Conservation (phyloP, 2,888 invertebrate species). For the Barypeithes pellucidus region DNA sequence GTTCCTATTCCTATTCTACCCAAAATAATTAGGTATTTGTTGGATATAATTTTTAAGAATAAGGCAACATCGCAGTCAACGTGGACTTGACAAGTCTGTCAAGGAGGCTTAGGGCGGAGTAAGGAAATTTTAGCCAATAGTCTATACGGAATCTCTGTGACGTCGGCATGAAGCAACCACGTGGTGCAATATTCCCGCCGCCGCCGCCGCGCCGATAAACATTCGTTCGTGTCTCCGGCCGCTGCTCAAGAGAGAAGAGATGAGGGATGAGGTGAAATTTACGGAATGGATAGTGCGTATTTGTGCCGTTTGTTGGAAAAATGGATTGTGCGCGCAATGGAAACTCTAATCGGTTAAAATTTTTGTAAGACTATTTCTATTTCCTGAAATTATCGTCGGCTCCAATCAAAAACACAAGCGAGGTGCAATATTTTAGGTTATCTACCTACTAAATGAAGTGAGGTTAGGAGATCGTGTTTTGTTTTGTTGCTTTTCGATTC, state of each 20-base stretch:
- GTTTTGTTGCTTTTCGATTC: constrained; percentile 19
- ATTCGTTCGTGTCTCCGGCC: constrained; percentile 62
- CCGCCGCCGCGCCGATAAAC: constrained; percentile 59
- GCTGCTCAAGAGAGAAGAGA: constrained; percentile 55
- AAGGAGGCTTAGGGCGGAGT: constrained; percentile 58
- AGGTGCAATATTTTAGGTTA: constrained; percentile 51
- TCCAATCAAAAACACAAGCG: neutral
- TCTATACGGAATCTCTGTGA: constrained; percentile 61
- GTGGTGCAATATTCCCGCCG: constrained; percentile 64
- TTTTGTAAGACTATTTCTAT: constrained; percentile 55
- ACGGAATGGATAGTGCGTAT: constrained; percentile 41
- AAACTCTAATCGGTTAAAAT: constrained; percentile 58
- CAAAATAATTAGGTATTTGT: constrained; percentile 37
- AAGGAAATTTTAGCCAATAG: constrained; percentile 22
- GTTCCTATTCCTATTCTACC: constrained; percentile 15
- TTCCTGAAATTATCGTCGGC: neutral
- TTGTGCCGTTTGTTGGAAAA: constrained; percentile 58
- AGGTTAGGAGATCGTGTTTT: constrained; percentile 23
- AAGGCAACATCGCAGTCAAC: constrained; percentile 62
- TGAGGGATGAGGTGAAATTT: constrained; percentile 57
- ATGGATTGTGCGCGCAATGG: constrained; percentile 65
- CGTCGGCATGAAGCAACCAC: constrained; percentile 66
- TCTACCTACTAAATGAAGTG: constrained; percentile 51
- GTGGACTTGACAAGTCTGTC: constrained; percentile 67
- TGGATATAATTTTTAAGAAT: constrained; percentile 10